Base-by-base conservation (phyloP, 2,797 vertebrate genomes). In the Pagetopsis macropterus region DNA sequence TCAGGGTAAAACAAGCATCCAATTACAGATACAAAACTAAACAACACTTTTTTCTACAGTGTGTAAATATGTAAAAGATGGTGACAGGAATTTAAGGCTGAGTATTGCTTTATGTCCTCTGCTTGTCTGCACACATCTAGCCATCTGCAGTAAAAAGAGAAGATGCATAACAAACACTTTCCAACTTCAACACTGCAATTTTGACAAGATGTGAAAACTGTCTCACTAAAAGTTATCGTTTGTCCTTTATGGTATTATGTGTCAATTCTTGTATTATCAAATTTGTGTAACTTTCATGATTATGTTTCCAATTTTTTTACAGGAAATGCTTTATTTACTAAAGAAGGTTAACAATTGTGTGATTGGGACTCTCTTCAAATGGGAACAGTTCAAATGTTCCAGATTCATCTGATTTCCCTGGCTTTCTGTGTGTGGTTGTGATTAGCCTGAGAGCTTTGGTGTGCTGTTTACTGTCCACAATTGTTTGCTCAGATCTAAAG, bases 1-100 rank as follows among this genome's bases (percentile, higher is more conserved):
- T 6, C 10, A 44, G 48, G 62, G 65, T 50, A 71, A 50, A 70
- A 76, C 66, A 63, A 50, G 61, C 33, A 79, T 80, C 50, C 70
- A 19, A 68, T 81, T 67, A 50, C 57, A 44, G 63, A 56, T 72
- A 71, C 70, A 62, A 55, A 82, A 76, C 61, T 70, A 79, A 27
- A 70, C 60, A 65, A 81, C 74, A 75, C 49, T 75, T 72, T 41
- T 17, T 64, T 37, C 27, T 5, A 31, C 43, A 69, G 8, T 33
- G 21, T 70, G 15, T 76, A 86, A 84, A 88, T 85, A 78, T 88
- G 87, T 84, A 74, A 16, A 76, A 56, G 74, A 4, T 37, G 60
- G 75, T 46, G 69, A 52, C 14, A 67, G 59, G 27, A 75, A 55
- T 14, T 16, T 49, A 52, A 45, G 58, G 33, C 41, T 41, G 3